A percentile compares a stretch with the other conserved stretches of the same genome.
These are phyloP conservation scores for Trochalopteron elliotii DNA, from an alignment of 2,113 vertebrate genomes.

Conservation along the genomic window DNA sequence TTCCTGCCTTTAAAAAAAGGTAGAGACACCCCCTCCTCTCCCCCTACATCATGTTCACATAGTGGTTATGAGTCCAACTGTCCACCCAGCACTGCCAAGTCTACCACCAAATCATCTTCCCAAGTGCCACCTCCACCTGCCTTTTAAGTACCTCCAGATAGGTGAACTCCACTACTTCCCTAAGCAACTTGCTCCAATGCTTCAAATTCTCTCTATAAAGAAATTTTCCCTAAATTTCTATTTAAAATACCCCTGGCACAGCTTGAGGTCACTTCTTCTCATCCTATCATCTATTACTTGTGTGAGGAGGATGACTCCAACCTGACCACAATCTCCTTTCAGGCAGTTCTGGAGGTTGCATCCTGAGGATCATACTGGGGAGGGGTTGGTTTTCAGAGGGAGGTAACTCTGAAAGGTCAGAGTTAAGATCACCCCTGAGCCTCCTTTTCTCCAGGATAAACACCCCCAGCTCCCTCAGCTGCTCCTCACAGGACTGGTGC, in stretches of 20 bases:
- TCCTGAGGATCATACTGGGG: no score
- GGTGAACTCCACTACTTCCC: neutral
- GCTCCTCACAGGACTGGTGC: no score
- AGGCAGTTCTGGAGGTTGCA: no score
- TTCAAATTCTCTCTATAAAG: neutral
- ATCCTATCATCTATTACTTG: neutral
- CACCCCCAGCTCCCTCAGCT: no score
- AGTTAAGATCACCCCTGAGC: neutral
- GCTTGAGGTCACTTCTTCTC: neutral
- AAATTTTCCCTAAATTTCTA: neutral
- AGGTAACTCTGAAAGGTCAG: no score
- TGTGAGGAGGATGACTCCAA: neutral
- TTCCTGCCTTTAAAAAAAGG: neutral
- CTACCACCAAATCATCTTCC: neutral
- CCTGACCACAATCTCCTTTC: no score
- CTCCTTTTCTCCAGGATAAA: no score
- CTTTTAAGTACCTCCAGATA: neutral
- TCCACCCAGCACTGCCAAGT: neutral
- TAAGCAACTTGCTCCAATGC: neutral
- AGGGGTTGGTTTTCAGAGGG: no score
- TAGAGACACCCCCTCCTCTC: fast-evolving
- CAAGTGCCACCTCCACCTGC: neutral
- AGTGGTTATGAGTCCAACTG: neutral
- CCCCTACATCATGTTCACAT: neutral
- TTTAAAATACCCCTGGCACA: neutral